phyloP scores from a whole-genome alignment of 2,113 vertebrate species.

The Zosterops japonicus region DNA sequence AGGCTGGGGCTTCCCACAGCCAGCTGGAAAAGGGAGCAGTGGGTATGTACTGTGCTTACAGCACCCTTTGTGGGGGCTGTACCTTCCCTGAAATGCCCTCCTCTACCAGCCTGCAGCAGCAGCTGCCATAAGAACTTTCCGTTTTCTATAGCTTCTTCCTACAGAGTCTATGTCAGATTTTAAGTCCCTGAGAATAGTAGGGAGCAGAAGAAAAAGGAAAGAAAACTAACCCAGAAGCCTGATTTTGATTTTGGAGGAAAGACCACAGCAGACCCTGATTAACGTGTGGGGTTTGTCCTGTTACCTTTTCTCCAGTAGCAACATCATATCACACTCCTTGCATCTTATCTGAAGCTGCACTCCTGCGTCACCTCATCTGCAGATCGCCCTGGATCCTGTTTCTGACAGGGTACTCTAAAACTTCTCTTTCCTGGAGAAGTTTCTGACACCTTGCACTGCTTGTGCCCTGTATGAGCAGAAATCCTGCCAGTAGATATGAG shows the following conservation, averaged over 20 bases:
- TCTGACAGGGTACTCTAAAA: not conserved
- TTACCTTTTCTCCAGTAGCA: not conserved
- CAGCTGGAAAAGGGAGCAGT: not conserved
- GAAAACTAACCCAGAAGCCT: not conserved
- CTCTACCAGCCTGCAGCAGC: not conserved
- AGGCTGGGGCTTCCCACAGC: not conserved
- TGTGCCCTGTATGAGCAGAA: not conserved
- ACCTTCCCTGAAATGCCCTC: not conserved
- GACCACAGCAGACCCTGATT: not conserved
- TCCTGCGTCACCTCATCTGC: not conserved
- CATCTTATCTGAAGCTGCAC: not conserved
- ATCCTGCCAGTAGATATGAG: not conserved
- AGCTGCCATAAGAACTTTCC: not conserved
- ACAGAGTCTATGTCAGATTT: not conserved
- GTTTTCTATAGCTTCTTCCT: not conserved
- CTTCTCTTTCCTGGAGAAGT: not conserved
- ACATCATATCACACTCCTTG: not conserved
- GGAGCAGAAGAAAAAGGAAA: not conserved
- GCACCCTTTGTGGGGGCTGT: not conserved
- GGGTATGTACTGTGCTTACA: not conserved
- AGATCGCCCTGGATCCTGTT: rapidly evolving
- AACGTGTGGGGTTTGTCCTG: not conserved
- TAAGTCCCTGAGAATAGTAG: not conserved
- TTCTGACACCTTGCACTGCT: not conserved
- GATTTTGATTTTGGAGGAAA: not conserved